A percentile compares a stretch with the other conserved stretches of the same genome.
These are phyloP conservation scores for Rotaria magnacalcarata DNA, from an alignment of 2,888 invertebrate genomes.

Conservation along the genomic window DNA sequence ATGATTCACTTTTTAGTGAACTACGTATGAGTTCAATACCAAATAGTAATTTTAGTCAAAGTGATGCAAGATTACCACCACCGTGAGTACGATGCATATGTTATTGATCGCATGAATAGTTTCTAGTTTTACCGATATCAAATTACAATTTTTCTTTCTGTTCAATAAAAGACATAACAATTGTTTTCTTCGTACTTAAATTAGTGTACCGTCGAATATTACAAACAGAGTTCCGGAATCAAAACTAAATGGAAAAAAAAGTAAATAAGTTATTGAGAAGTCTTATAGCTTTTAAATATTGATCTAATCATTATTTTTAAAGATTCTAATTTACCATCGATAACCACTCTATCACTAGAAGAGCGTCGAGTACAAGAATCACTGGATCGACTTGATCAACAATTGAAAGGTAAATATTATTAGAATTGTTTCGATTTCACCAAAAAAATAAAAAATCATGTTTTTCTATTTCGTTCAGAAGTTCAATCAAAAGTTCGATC, in stretches of 20 bases:
- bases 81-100: background rate
- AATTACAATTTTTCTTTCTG: too few species aligned
- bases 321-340: background rate
- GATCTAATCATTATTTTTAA: background rate
- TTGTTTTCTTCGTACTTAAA: background rate
- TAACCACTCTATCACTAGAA: background rate
- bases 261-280: background rate
- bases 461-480: background rate
- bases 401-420: background rate
- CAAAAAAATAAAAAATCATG: background rate
- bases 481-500: background rate
- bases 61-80: background rate
- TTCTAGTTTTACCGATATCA: too few species aligned
- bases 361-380: slow-evolving; percentile 32
- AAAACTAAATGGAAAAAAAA: background rate
- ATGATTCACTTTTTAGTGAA: slow-evolving; percentile 22
- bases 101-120: too few species aligned
- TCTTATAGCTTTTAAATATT: too few species aligned
- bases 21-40: slow-evolving; percentile 24
- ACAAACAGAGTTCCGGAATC: background rate
- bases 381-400: background rate
- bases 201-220: background rate
- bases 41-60: background rate
- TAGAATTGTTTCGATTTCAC: background rate
- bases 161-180: too few species aligned